phyloP scores from a whole-genome alignment of 2,888 invertebrate species.

The Drosophila rellima region DNA sequence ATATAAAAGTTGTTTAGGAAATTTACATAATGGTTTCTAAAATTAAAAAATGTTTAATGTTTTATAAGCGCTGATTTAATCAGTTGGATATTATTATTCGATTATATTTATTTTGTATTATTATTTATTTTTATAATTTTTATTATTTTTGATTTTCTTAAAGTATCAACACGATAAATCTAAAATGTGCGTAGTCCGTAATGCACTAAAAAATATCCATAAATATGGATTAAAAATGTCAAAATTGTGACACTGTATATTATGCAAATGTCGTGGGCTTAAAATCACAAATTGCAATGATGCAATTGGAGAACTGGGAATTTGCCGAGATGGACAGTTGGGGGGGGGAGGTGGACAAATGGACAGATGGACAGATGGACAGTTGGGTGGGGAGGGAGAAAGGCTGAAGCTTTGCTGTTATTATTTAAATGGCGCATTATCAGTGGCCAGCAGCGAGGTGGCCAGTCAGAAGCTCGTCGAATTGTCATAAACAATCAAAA shows the following conservation, averaged over 20 bases:
- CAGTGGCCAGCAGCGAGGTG: slow-evolving; percentile 74
- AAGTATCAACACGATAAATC: no score
- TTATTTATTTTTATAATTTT: no score
- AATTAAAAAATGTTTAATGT: no score
- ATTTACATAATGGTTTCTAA: not conserved
- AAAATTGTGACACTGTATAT: slow-evolving; percentile 28
- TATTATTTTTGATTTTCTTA: no score
- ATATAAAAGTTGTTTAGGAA: not conserved
- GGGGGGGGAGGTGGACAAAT: not conserved
- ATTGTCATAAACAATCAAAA: slow-evolving; percentile 84
- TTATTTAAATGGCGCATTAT: slow-evolving; percentile 80
- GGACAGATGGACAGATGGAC: not conserved
- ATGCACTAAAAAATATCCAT: slow-evolving; percentile 4
- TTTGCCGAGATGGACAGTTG: slow-evolving; percentile 13
- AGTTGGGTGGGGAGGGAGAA: slow-evolving; percentile 3
- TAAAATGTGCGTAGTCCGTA: not conserved
- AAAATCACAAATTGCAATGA: slow-evolving; percentile 70
- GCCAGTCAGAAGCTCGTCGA: slow-evolving; percentile 72
- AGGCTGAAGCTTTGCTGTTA: slow-evolving; percentile 44
- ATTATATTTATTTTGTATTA: no score
- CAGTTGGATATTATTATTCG: no score
- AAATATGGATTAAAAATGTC: slow-evolving; percentile 32
- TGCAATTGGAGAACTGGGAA: slow-evolving; percentile 18
- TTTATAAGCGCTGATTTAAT: no score
- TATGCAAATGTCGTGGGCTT: slow-evolving; percentile 64